Evolutionary conservation across 2,113 vertebrate species (phyloP), one percentile per base, ranked within the genome.

Genomic region (Notarius lentiginosus): DNA sequence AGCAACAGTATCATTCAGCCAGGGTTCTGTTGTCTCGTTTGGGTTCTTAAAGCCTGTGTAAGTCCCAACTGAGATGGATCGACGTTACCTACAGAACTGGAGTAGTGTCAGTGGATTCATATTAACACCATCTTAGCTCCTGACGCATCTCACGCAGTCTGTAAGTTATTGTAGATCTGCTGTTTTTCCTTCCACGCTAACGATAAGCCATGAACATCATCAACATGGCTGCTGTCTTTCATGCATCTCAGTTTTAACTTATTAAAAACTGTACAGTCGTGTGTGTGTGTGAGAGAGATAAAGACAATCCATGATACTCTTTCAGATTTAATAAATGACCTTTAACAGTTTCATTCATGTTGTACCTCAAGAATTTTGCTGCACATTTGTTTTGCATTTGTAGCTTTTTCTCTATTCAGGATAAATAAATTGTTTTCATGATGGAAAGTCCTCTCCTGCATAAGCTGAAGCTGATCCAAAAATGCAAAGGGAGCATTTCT

Each of bases 401-500:
- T 70, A 79, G n/a, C 34, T 65, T 66, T 76, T 87, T 65, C 49
- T 53, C 47, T 8, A 30, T 41, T 66, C 68, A 72, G 61, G 68
- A 85, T 84, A 85, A 84, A 88, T 56, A 88, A 81, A 70, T 88
- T 79, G 27, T 58, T 76, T 75, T 84, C 90, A 87, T 91, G 86
- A 92, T 88, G 84, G 72, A 90, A 87, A 89, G 81, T 86, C 87
- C 80, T 66, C 85, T 84, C 73, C 27, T 75, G 47, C 34, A 53
- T 14, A 63, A 55, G 75, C 24, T 87, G 84, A 86, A n/a, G 75
- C 70, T 58, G 60, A 83, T 88, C 86, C 27, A 91, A 86, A 90
- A 89, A 91, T 91, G 87, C 58, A 89, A 82, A 88, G 65, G 77
- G 49, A 90, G 73, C 90, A 61, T 89, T 88, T 81, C 34, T 58